Percentiles rank a stretch among this genome's conserved stretches.
These are phyloP conservation scores for Trichogramma pretiosum DNA, from an alignment of 1,140 invertebrate species.

Conservation along the genomic window DNA sequence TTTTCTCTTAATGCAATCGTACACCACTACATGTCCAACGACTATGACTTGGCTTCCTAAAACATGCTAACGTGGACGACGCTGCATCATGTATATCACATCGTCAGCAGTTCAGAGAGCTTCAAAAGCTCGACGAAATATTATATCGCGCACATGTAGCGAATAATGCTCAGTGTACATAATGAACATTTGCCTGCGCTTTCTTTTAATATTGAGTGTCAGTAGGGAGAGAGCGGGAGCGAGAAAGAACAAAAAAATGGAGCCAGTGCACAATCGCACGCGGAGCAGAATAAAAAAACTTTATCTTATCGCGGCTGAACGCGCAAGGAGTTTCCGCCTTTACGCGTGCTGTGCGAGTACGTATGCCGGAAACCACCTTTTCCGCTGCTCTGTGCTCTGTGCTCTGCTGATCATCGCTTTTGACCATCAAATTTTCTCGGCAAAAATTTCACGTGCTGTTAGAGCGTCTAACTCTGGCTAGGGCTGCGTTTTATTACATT, in stretches of 20 bases:
- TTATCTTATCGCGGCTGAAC: conserved; percentile 22
- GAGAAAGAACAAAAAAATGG: neutral
- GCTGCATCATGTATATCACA: no score
- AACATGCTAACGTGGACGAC: neutral
- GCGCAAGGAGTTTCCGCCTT: conserved; percentile 14
- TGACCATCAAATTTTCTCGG: no score
- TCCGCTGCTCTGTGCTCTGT: conserved; percentile 3
- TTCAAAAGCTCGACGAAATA: neutral
- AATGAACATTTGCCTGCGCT: no score
- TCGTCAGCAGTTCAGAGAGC: no score
- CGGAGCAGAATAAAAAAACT: conserved; percentile 30
- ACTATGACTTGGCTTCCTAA: neutral
- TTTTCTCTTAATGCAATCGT: neutral
- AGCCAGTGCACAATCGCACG: conserved; percentile 15
- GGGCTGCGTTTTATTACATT: no score
- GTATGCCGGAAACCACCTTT: conserved; percentile 12
- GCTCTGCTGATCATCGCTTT: conserved; percentile 2
- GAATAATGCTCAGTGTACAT: no score
- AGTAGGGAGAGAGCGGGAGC: neutral
- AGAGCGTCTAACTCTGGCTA: no score
- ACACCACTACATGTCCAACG: no score
- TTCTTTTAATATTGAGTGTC: no score
- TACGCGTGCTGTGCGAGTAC: no score
- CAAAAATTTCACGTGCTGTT: no score
- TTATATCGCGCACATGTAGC: no score